Evolutionary conservation across 2,797 vertebrate species (phyloP).

Genomic region (Apodemus agrarius): DNA sequence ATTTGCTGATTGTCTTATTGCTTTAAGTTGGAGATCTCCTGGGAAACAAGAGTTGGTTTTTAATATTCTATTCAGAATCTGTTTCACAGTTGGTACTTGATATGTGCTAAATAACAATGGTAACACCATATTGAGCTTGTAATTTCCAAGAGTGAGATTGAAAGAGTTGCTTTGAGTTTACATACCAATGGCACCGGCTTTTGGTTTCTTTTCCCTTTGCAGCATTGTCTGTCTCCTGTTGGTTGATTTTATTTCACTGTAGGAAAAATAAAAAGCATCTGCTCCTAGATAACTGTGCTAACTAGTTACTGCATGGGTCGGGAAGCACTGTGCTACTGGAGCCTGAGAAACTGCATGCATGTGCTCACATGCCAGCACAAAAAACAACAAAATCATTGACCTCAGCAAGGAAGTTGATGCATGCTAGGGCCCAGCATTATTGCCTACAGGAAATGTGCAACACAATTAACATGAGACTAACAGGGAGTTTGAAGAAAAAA

Average conservation of each 20-base stretch:
- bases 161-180: constrained; percentile 59
- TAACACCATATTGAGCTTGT: constrained; percentile 8
- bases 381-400: not conserved
- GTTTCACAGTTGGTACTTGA: constrained; percentile 53
- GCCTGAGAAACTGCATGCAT: not conserved
- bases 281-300: not conserved
- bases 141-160: constrained; percentile 58
- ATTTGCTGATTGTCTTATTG: constrained; percentile 46
- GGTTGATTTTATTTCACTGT: not conserved
- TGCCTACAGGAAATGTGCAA: rapidly evolving
- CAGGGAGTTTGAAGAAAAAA: not conserved
- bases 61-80: constrained; percentile 57
- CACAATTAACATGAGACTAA: not conserved
- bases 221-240: not conserved
- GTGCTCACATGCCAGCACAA: not conserved
- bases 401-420: not conserved
- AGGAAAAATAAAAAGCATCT: not conserved
- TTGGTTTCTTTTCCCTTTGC: not conserved
- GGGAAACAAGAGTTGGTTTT: constrained; percentile 40
- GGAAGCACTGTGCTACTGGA: not conserved
- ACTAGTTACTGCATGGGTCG: constrained; percentile 11
- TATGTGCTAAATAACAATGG: constrained; percentile 67
- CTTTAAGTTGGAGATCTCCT: constrained; percentile 41
- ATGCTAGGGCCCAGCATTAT: not conserved
- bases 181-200: constrained; percentile 17